Evolutionary conservation across 2,113 vertebrate genomes (phyloP).

Genomic region (Tragelaphus buxtoni): DNA sequence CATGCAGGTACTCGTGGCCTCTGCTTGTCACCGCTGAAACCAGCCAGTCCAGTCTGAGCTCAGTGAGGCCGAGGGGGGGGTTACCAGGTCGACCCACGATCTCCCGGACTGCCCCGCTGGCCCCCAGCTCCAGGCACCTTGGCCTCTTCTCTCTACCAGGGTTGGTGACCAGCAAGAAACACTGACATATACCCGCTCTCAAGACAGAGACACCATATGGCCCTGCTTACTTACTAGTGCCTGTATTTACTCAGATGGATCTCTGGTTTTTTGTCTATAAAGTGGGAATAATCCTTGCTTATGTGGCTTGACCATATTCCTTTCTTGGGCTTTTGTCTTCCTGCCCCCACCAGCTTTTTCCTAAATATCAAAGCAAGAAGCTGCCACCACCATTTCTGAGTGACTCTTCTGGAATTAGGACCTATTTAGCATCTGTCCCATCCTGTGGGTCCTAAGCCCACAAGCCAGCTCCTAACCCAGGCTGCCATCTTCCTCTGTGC

Average conservation of each 20-base stretch:
- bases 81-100: not conserved
- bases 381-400: not conserved
- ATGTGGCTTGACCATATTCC: not conserved
- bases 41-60: not conserved
- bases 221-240: not conserved
- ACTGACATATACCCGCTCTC: rapidly evolving
- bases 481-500: not conserved
- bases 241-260: not conserved
- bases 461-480: not conserved
- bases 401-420: not conserved
- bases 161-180: not conserved
- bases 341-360: not conserved
- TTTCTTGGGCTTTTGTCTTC: not conserved
- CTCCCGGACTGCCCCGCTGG: not conserved
- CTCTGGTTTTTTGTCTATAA: not conserved
- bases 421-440: not conserved
- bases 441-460: not conserved
- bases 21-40: not conserved
- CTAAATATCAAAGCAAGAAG: not conserved
- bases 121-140: not conserved
- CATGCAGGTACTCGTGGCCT: conserved; percentile 79
- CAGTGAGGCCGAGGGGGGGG: not conserved
- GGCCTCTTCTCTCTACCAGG: not conserved
- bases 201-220: not conserved
- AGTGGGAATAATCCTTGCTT: not conserved